Evolutionary conservation across 2,113 vertebrate genomes (phyloP).

Genomic region (Gambusia affinis): DNA sequence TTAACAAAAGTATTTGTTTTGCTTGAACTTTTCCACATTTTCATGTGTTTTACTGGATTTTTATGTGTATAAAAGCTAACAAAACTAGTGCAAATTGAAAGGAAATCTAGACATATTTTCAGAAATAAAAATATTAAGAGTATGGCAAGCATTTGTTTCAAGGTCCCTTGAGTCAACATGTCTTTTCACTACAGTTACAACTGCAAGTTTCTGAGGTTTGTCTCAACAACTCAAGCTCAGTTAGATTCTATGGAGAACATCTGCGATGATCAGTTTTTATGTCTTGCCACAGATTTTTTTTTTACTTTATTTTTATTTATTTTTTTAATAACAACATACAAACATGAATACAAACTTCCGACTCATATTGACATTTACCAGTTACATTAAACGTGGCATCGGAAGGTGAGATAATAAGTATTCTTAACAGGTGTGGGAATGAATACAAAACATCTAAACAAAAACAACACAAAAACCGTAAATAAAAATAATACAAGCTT

Average conservation of each 20-base stretch:
- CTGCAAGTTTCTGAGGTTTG: not conserved
- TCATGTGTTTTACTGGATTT: not conserved
- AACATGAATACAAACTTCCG: too few species aligned
- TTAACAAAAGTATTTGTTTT: not conserved
- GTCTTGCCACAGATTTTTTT: not conserved
- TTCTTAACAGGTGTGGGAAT: too few species aligned
- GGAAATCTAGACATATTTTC: not conserved
- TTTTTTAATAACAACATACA: too few species aligned
- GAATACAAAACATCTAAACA: too few species aligned
- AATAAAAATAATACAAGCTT: too few species aligned
- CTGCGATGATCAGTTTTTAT: not conserved
- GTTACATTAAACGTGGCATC: too few species aligned
- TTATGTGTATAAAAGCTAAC: not conserved
- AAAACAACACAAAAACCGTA: too few species aligned
- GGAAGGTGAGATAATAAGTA: too few species aligned
- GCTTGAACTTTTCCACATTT: not conserved
- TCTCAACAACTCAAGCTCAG: not conserved
- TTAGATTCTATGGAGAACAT: not conserved
- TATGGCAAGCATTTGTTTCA: not conserved
- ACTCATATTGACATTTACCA: too few species aligned
- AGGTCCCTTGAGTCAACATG: not conserved
- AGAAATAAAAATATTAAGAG: not conserved
- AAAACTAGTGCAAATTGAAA: not conserved
- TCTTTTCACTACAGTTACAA: not conserved
- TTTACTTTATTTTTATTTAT: too few species aligned